Percentiles rank a stretch among this genome's conserved stretches.
Conservation (phyloP, 2,888 invertebrate genomes). For the Asteroscopus sphinx region DNA sequence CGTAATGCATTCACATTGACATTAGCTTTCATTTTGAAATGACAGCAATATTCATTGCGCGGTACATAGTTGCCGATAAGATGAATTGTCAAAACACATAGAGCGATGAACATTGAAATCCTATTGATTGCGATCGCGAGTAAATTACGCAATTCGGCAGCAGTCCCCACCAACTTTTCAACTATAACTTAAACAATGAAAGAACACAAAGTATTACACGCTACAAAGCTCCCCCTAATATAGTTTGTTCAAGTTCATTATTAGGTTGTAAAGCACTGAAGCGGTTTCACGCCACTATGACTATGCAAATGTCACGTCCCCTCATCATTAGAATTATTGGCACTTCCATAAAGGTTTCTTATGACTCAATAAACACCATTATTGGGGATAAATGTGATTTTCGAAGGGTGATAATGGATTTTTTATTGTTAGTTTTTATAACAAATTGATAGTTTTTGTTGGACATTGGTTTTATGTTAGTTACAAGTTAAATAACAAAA, state of each 20-base stretch:
- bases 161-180: no score
- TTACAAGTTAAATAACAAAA: no score
- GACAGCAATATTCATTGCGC: no score
- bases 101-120: no score
- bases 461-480: not conserved
- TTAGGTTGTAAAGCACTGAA: conserved; percentile 35
- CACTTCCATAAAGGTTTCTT: conserved; percentile 38
- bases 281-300: conserved; percentile 45
- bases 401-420: conserved; percentile 18
- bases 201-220: not conserved
- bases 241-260: conserved; percentile 32
- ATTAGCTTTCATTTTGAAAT: no score
- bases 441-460: conserved; percentile 2
- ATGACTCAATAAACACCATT: conserved; percentile 41
- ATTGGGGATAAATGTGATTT: conserved; percentile 33
- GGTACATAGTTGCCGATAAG: no score
- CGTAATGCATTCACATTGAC: no score
- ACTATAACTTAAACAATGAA: no score
- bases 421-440: conserved; percentile 10
- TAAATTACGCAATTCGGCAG: no score
- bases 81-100: no score
- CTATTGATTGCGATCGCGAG: no score
- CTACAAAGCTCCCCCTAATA: conserved; percentile 2
- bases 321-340: conserved; percentile 27
- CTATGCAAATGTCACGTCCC: conserved; percentile 47